Base-by-base conservation (phyloP, 1,140 invertebrate genomes). In the Lepidotrigona ventralis region DNA sequence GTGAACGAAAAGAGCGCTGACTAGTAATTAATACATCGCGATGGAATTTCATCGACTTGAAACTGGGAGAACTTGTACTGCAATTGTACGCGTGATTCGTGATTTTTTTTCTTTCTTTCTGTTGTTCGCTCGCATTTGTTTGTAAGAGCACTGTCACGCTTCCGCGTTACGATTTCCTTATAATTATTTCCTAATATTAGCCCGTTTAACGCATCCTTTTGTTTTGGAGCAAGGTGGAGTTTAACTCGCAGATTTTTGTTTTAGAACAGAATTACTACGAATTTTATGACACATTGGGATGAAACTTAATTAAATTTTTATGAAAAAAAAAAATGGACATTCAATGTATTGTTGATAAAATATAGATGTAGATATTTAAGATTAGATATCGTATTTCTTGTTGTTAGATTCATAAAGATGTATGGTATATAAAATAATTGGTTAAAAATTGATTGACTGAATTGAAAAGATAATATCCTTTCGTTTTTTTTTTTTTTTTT, bases 11-110 rank as follows among this genome's bases (percentile, higher is more conserved):
- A 82, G 71, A 81, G 63, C 73, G n/a, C 58, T 69, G 64, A 33
- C 46, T 54, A 26, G 86, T 88, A 88, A 88, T 88, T 88, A 86
- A 88, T 88, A 88, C 19, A 51, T 33, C 29, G n/a, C 68, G 83
- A 85, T 88, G 70, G 68, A 63, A 86, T 88, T 85, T 83, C 84
- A 51, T 73, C 79, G 79, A 83, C n/a, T 33, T 29, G 51, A 56
- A 69, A 58, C 63, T 3, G 39, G 23, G 54, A 58, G 60, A 69
- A 83, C 51, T 11, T 56, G 53, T 60, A 63, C 21, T 33, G 72
- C 29, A 81, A 70, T 70, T 21, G 39, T 83, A 83, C 33, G 19
- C 23, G 66, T 23, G 68, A 39, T 51, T 8, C 12, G 1, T n/a
- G 68, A 70, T 70, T 46, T 70, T n/a, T 66, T 5, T 33, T 19